Evolutionary conservation across 2,888 invertebrate species (phyloP), one percentile per base, ranked within the genome.

Genomic region (Drosophila mulleri): DNA sequence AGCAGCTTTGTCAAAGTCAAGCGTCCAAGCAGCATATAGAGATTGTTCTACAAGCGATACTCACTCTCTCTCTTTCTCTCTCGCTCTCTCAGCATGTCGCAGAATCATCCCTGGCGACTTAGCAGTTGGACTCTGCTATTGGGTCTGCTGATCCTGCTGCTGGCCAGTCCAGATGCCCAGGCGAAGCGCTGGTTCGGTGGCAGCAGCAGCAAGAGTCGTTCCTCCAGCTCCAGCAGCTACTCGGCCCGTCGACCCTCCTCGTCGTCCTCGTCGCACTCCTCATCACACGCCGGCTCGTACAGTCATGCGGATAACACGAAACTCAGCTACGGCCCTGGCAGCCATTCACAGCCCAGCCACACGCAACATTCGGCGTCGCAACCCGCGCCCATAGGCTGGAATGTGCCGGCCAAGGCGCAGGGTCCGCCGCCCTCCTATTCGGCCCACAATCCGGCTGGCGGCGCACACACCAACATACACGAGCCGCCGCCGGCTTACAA

Each of bases 391-490:
- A 86, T 92, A 16, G 92, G 92, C 29, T 92, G 92, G 92, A 93
- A 92, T 83, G 90, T 91, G 7, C 91, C 89, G 1, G 73, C 91
- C 4, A 90, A 91, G 56, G 52, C 88, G 1, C 91, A 91, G 54
- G 92, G 92, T 7, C 92, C 92, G n/a, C 92, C 92, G 41, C 92
- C 92, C 7, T 85, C 92, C 0, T 93, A 92, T 66, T 91, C 91
- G 0, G 80, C 91, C 18, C 74, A 78, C 1, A 92, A 91, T 78
- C 89, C 92, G 0, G 78, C 60, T 1, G 92, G 92, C 6, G 93
- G 93, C 4, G 92, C 92, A 0, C 89, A 73, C 47, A 90, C 92
- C 14, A 92, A 93, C 56, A 68, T 92, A 0, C 72, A 92, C 54
- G 92, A 92, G 57, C 83, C 82, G 26, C 88, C 93, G 26, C 93